Conservation (phyloP, 1,140 invertebrate species). For the Pachypeltis micranthus region DNA sequence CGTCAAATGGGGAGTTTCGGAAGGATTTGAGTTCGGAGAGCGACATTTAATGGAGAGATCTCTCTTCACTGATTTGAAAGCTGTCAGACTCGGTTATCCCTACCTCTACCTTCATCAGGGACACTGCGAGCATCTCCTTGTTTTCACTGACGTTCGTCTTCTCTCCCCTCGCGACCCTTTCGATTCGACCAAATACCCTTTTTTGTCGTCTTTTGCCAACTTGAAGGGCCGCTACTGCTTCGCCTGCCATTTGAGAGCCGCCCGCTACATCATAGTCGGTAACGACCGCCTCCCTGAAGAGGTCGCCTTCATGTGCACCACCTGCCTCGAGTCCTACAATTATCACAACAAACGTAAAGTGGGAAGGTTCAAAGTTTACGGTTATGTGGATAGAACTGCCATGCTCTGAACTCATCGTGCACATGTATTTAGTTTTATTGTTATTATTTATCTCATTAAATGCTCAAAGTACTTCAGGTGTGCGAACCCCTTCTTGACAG, state of each 20-base stretch:
- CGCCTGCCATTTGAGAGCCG: constrained; percentile 39
- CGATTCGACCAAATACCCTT: constrained; percentile 39
- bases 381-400: constrained; percentile 1
- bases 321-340: constrained; percentile 50
- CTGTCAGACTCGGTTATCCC: constrained; percentile 55
- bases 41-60: constrained; percentile 46
- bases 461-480: too few relatives aligned
- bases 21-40: constrained; percentile 43
- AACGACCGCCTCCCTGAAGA: constrained; percentile 49
- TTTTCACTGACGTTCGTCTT: constrained; percentile 58
- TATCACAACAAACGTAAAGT: constrained; percentile 48
- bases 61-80: constrained; percentile 46
- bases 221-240: constrained; percentile 38
- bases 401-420: neutral
- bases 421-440: too few relatives aligned
- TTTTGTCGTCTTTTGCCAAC: constrained; percentile 36
- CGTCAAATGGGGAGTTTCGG: constrained; percentile 46
- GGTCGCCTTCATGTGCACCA: constrained; percentile 51
- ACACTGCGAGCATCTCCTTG: constrained; percentile 75
- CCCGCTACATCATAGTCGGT: constrained; percentile 45
- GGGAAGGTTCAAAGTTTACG: constrained; percentile 43
- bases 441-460: too few relatives aligned
- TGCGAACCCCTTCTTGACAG: too few relatives aligned
- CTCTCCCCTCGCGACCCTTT: constrained; percentile 39
- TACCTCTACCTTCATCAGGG: constrained; percentile 79